Evolutionary conservation across 2,888 invertebrate genomes (phyloP).

Genomic region (Gonocerus acuteangulatus): DNA sequence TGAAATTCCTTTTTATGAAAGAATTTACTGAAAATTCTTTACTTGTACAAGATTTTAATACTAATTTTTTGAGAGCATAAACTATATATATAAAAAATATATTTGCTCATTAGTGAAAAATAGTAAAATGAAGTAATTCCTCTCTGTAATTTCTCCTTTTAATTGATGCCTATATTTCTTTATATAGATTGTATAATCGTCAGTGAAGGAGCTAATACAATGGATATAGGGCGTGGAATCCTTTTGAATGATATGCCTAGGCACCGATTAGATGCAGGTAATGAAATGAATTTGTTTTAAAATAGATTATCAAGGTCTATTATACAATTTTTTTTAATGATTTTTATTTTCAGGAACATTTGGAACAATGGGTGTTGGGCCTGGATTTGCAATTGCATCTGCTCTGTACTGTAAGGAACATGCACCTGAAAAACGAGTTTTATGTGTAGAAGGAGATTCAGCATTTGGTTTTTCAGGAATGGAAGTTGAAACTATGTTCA

Average conservation of each 20-base stretch:
- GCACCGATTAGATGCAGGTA: slow-evolving; percentile 85
- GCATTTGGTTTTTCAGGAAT: slow-evolving; percentile 98
- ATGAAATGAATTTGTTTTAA: neutral
- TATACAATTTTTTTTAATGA: neutral
- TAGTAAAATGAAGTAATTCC: too few species aligned
- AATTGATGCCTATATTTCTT: too few species aligned
- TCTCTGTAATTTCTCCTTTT: too few species aligned
- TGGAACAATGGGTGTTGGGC: slow-evolving; percentile 94
- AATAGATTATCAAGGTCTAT: neutral
- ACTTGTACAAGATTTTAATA: too few species aligned
- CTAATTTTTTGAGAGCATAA: too few species aligned
- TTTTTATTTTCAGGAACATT: slow-evolving; percentile 57
- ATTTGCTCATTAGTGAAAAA: too few species aligned
- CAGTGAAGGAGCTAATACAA: slow-evolving; percentile 96
- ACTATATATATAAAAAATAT: too few species aligned
- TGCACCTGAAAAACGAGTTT: slow-evolving; percentile 70
- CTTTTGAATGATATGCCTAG: slow-evolving; percentile 74
- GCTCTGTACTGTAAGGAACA: slow-evolving; percentile 80
- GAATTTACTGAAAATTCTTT: too few species aligned
- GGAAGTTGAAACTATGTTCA: slow-evolving; percentile 93
- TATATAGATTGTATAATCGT: slow-evolving; percentile 76
- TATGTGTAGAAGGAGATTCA: slow-evolving; percentile 94
- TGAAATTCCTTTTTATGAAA: too few species aligned
- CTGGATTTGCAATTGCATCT: slow-evolving; percentile 86
- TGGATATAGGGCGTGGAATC: slow-evolving; percentile 93